These are phyloP conservation scores for Drosophila elegans DNA, from an alignment of 1,140 invertebrate species.

Conservation along the genomic window DNA sequence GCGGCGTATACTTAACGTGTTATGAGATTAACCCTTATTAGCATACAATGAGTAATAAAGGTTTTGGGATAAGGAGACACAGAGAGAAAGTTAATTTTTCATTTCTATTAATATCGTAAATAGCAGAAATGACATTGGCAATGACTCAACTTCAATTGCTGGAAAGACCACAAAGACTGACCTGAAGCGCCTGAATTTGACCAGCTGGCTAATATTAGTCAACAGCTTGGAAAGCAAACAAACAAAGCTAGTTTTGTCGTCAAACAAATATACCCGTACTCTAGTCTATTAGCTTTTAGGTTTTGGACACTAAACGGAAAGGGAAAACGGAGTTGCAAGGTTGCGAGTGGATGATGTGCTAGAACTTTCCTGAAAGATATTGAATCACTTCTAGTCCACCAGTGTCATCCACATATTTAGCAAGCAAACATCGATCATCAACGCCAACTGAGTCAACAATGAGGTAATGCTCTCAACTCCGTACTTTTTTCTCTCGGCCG, in stretches of 20 bases:
- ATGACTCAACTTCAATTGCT: conserved; percentile 38
- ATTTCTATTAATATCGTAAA: conserved; percentile 22
- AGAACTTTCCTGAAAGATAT: conserved; percentile 2
- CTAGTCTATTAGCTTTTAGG: conserved; percentile 18
- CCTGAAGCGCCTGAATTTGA: conserved; percentile 25
- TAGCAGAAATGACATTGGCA: conserved; percentile 24
- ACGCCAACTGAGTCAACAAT: conserved; percentile 70
- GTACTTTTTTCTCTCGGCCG: neutral
- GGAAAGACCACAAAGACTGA: conserved; percentile 29
- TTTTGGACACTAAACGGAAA: conserved; percentile 11
- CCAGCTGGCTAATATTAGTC: conserved; percentile 50
- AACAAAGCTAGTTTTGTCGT: conserved; percentile 20
- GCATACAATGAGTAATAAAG: conserved; percentile 52
- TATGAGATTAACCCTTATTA: conserved; percentile 29
- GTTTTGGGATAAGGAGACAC: conserved; percentile 6
- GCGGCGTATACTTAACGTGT: conserved; percentile 36
- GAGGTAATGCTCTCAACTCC: conserved; percentile 57
- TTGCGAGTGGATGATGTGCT: conserved; percentile 6
- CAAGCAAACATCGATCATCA: conserved; percentile 43
- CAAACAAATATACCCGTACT: conserved; percentile 12
- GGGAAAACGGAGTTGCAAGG: conserved; percentile 41
- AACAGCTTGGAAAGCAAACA: conserved; percentile 22
- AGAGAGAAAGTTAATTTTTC: conserved; percentile 25
- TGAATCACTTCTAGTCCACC: conserved; percentile 17
- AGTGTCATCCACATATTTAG: conserved; percentile 36